These are phyloP conservation scores for Chionodraco myersi DNA, from an alignment of 2,113 vertebrate species.

Conservation along the genomic window DNA sequence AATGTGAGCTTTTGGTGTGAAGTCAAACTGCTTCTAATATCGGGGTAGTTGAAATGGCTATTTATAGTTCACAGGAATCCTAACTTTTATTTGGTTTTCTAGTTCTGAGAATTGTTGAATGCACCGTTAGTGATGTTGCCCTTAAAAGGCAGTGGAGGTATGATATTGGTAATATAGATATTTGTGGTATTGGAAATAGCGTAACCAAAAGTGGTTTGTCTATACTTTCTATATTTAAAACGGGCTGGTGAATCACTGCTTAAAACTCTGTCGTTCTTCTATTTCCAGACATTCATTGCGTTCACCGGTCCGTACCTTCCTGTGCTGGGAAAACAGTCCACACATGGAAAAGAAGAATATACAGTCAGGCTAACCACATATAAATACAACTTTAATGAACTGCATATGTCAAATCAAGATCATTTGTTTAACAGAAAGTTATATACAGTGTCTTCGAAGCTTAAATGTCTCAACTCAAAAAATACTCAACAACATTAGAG, in stretches of 20 bases:
- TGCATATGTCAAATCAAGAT: not conserved
- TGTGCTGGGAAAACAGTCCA: slow-evolving; percentile 30
- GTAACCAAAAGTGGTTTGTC: not conserved
- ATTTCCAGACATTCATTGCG: slow-evolving; percentile 40
- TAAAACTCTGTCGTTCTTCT: not conserved
- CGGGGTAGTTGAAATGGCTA: too few relatives aligned
- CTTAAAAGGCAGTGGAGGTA: not conserved
- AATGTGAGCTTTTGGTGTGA: too few relatives aligned
- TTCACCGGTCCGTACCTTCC: slow-evolving; percentile 2
- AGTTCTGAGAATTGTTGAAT: not conserved
- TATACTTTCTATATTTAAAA: not conserved
- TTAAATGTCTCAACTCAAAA: not conserved
- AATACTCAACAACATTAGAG: not conserved
- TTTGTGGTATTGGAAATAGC: not conserved
- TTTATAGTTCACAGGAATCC: too few relatives aligned
- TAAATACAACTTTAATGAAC: slow-evolving; percentile 21
- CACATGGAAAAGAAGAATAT: slow-evolving; percentile 6
- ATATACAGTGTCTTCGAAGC: not conserved
- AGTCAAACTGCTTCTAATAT: too few relatives aligned
- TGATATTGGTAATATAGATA: not conserved
- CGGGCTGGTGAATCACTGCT: not conserved
- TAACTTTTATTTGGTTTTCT: too few relatives aligned
- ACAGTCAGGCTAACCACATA: slow-evolving; percentile 1
- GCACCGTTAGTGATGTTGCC: not conserved
- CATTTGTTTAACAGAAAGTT: not conserved